Evolutionary conservation across 2,113 vertebrate genomes (phyloP).

Genomic region (Scomber japonicus): DNA sequence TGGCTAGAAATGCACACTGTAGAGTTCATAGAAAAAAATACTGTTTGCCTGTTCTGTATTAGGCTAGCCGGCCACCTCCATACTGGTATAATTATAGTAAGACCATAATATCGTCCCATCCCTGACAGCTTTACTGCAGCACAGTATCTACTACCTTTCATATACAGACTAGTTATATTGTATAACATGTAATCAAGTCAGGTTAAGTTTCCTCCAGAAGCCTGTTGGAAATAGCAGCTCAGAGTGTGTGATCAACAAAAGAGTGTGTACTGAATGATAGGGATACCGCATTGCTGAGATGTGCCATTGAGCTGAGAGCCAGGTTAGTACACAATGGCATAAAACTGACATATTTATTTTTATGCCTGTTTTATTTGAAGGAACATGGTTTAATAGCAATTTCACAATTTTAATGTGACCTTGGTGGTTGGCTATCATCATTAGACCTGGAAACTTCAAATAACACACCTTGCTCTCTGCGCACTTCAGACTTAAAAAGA

Average conservation of each 20-base stretch:
- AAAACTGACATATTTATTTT: not conserved
- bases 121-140: not conserved
- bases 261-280: not conserved
- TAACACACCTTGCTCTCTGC: slow-evolving; percentile 9
- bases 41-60: too few relatives aligned
- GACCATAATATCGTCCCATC: not conserved
- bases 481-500: slow-evolving; percentile 7
- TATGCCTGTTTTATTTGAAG: not conserved
- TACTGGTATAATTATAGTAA: too few relatives aligned
- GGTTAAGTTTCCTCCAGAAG: not conserved
- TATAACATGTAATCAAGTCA: not conserved
- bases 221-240: not conserved
- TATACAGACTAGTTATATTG: not conserved
- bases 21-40: too few relatives aligned
- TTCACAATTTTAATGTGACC: not conserved
- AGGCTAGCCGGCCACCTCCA: too few relatives aligned
- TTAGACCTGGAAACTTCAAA: not conserved
- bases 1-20: too few relatives aligned
- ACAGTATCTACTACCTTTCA: not conserved
- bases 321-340: not conserved
- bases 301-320: not conserved
- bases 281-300: not conserved
- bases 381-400: too few relatives aligned
- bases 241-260: not conserved
- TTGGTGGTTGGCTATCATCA: not conserved